These are phyloP conservation scores for mouse (Mus musculus) DNA, from an alignment of 2,113 vertebrate species.

Conservation along the genomic window DNA sequence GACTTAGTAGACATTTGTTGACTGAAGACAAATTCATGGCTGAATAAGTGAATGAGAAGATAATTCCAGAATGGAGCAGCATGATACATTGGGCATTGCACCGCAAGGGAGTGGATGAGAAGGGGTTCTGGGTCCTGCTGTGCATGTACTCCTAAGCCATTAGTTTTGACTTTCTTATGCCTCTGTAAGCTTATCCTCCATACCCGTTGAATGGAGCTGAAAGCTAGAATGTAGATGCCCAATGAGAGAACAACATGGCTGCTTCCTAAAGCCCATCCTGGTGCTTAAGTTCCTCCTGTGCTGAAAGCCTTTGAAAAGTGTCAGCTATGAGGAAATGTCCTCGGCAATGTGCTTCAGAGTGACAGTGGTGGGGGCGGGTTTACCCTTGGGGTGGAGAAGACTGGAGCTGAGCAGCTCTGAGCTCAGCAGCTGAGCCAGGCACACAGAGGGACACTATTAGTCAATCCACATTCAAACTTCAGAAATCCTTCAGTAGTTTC, in stretches of 20 bases:
- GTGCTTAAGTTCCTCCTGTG: background rate
- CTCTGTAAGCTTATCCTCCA: background rate
- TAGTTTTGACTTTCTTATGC: background rate
- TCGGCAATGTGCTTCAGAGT: background rate
- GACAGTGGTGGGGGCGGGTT: background rate
- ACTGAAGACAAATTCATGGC: background rate
- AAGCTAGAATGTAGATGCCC: no score
- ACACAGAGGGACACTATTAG: background rate
- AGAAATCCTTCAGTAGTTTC: background rate
- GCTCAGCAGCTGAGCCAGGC: background rate
- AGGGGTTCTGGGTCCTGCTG: no score
- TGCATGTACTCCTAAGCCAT: background rate
- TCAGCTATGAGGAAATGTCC: background rate
- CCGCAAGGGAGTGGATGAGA: background rate
- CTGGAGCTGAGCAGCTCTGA: background rate
- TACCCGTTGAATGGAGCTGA: rapidly evolving
- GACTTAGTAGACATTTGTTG: background rate
- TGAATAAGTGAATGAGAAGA: background rate
- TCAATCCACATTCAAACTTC: background rate
- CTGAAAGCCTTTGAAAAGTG: background rate
- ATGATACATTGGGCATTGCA: rapidly evolving
- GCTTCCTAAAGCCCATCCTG: background rate
- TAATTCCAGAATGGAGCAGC: no score
- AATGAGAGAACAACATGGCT: rapidly evolving
- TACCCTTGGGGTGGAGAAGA: background rate